These are phyloP conservation scores for Schizaphis graminum DNA, from an alignment of 2,888 invertebrate genomes.

Conservation along the genomic window DNA sequence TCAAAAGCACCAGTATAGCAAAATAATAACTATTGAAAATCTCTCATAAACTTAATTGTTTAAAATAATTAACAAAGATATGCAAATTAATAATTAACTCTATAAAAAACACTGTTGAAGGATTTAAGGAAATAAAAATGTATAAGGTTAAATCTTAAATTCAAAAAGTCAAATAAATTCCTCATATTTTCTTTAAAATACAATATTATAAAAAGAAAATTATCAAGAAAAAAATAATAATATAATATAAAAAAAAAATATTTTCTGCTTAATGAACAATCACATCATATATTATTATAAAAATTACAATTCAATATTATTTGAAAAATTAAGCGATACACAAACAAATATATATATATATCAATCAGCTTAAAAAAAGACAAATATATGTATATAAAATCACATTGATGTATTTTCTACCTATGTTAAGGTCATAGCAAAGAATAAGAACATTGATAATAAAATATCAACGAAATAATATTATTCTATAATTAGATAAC, in stretches of 20 bases:
- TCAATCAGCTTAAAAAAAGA: slow-evolving; percentile 17
- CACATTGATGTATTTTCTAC: slow-evolving; percentile 15
- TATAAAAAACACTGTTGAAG: neutral
- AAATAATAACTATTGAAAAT: neutral
- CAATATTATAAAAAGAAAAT: slow-evolving; percentile 28
- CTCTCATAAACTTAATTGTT: neutral
- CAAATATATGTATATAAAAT: slow-evolving; percentile 28
- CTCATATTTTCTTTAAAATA: slow-evolving; percentile 27
- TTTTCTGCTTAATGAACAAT: slow-evolving; percentile 34
- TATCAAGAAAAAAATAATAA: slow-evolving; percentile 28
- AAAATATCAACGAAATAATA: slow-evolving; percentile 20
- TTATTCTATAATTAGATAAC: slow-evolving; percentile 62
- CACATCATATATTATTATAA: slow-evolving; percentile 12
- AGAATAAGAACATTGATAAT: slow-evolving; percentile 41
- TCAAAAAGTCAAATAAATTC: slow-evolving; percentile 29
- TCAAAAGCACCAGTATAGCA: neutral
- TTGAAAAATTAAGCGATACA: neutral
- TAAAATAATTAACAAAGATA: neutral
- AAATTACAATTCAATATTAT: neutral
- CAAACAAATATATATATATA: neutral
- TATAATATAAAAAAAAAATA: neutral
- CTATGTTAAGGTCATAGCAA: slow-evolving; percentile 26
- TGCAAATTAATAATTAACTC: neutral
- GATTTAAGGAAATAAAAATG: slow-evolving; percentile 7
- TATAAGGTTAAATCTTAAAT: neutral